Base-by-base conservation (phyloP, 1,140 invertebrate genomes). In the Octopus bimaculoides region DNA sequence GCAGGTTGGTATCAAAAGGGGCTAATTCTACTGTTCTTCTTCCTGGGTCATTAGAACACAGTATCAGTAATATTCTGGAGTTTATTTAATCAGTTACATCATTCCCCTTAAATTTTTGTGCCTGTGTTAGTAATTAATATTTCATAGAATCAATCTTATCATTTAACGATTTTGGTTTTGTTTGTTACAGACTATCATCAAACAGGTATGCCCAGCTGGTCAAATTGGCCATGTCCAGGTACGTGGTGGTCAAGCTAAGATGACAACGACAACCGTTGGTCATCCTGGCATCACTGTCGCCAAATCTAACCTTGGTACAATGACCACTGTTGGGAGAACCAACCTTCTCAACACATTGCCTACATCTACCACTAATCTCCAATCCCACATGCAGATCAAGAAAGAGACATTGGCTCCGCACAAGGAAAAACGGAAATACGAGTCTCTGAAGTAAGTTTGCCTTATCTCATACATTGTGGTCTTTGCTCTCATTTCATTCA, bases 381-480 rank as follows among this genome's bases (percentile, higher is more conserved):
- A 83, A 54, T 74, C 79, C 53, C 77, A 80, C 14, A 56, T 82
- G 54, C 75, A 78, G 74, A 73, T 73, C 17, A 66, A 78, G 52
- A 80, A 82, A 5, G 83, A 77, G 69, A 69, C 77, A 54, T 54
- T 54, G 71, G 82, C 80, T 80, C 75, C 82, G 41, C 86, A 86
- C 80, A 87, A 85, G 77, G 86, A 88, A 71, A 89, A 88, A 78
- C 82, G 86, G 54, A 88, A 88, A 84, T 89, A 85, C 84, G 89
- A 89, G 79, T 85, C 88, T 75, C 81, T 89, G 55, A 89, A 89
- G 89, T 89, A 81, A 86, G 88, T 41, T 41, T 41, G 26, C 26
- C 26, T 41, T 41, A 41, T 41, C 26, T 41, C 26, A 3, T 41
- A 41, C 26, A 41, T 41, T 41, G 1, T 41, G 26, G 1, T 41